Evolutionary conservation across 1,140 invertebrate genomes (phyloP), one percentile per base, ranked within the genome.

Genomic region (Hypsibius dujardini): DNA sequence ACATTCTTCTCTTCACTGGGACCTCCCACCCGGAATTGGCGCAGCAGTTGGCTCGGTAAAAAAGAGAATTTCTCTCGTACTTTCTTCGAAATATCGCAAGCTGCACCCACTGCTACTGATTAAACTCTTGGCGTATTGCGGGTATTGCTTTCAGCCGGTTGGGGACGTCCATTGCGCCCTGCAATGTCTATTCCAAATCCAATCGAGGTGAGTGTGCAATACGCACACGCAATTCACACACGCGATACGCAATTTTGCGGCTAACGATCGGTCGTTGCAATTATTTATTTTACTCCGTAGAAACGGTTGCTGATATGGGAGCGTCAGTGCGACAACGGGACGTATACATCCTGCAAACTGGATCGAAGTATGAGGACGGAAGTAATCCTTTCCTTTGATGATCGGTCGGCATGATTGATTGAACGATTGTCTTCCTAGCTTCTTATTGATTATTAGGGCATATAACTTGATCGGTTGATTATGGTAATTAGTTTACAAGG

Each of bases 341-440:
- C 81, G 88, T 96, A 71, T 97, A 92, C 76, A 92, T 97, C 71
- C 88, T 97, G 74, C 93, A 97, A 81, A 96, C 93, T 59, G 93
- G 92, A 75, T 90, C 92, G 40, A 96, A 95, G 90, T 92, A 83
- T 84, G 85, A 83, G 72, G n/a, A 40, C 42, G 2, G 47, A n/a
- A 47, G 69, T 71, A 40, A 28, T 62, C 46, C 42, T 70, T 70
- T 71, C 71, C n/a, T 28, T 15, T 46, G 12, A 46, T n/a, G n/a
- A n/a, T n/a, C n/a, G n/a, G n/a, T n/a, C n/a, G n/a, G n/a, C n/a
- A n/a, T n/a, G n/a, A n/a, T n/a, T n/a, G n/a, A n/a, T n/a, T n/a
- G n/a, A n/a, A n/a, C n/a, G n/a, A n/a, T n/a, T n/a, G n/a, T n/a
- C n/a, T n/a, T n/a, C n/a, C n/a, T n/a, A n/a, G n/a, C n/a, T n/a